Evolutionary conservation across 1,140 invertebrate genomes (phyloP).

Genomic region (Meteorus sp.): DNA sequence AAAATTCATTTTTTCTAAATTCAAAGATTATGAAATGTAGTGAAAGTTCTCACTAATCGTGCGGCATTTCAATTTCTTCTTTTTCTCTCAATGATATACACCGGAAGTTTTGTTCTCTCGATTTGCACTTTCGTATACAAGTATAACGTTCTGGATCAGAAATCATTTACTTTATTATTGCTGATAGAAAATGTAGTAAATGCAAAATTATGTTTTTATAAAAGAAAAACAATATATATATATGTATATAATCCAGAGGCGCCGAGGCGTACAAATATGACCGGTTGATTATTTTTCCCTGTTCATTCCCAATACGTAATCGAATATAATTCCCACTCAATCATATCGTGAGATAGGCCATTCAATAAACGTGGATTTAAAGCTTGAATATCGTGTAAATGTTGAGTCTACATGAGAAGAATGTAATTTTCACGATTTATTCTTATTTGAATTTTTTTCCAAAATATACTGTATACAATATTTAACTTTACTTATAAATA

Average conservation of each 20-base stretch:
- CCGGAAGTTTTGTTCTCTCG: too few species aligned
- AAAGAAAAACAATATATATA: background rate
- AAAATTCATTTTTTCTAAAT: too few species aligned
- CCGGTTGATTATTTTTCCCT: background rate
- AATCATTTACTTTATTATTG: too few species aligned
- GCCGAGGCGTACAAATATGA: background rate
- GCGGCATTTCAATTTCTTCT: too few species aligned
- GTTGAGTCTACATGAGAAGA: constrained; percentile 16
- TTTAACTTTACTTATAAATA: constrained; percentile 59
- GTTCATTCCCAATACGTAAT: background rate
- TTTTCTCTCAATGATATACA: too few species aligned
- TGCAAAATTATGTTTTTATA: constrained; percentile 12
- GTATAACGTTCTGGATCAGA: too few species aligned
- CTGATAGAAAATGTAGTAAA: constrained; percentile 15
- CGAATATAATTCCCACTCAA: constrained; percentile 17
- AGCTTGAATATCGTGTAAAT: constrained; percentile 11
- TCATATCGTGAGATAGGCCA: constrained; percentile 15
- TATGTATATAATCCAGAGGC: background rate
- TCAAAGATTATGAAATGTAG: too few species aligned
- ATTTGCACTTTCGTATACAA: too few species aligned
- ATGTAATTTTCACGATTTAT: constrained; percentile 41
- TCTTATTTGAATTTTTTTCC: constrained; percentile 54
- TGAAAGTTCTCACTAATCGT: too few species aligned
- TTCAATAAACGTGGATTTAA: constrained; percentile 10
- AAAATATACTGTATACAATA: constrained; percentile 60